These are phyloP conservation scores for Cranoglanis bouderius DNA, from an alignment of 2,113 vertebrate species.

Conservation along the genomic window DNA sequence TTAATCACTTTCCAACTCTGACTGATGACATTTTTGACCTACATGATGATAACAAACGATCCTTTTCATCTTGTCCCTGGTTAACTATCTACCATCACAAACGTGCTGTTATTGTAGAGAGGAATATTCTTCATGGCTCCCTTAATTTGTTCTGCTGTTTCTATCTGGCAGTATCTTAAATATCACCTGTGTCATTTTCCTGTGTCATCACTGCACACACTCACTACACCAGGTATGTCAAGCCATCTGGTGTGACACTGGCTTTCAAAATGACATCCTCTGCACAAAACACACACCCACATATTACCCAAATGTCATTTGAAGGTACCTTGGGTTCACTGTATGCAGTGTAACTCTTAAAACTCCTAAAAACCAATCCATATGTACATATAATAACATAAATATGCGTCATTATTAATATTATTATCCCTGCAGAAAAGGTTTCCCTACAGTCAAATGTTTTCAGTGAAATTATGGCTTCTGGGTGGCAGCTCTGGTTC, in stretches of 20 bases:
- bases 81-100: background rate
- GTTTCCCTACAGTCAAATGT: background rate
- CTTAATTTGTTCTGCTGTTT: background rate
- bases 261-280: background rate
- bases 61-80: background rate
- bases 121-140: background rate
- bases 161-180: background rate
- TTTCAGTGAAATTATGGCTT: background rate
- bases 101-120: background rate
- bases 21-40: background rate
- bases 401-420: background rate
- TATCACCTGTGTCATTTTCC: background rate
- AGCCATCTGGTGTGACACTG: background rate
- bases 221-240: background rate
- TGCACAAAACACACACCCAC: background rate
- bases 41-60: background rate
- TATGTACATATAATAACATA: no score
- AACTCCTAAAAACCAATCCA: background rate
- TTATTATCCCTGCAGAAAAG: background rate
- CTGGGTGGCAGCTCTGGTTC: background rate
- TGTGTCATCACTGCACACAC: constrained; percentile 17
- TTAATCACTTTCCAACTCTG: background rate
- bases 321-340: background rate
- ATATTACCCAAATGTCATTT: background rate
- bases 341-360: background rate